These are phyloP conservation scores for Bufo bufo DNA, from an alignment of 2,113 vertebrate species.

Conservation along the genomic window DNA sequence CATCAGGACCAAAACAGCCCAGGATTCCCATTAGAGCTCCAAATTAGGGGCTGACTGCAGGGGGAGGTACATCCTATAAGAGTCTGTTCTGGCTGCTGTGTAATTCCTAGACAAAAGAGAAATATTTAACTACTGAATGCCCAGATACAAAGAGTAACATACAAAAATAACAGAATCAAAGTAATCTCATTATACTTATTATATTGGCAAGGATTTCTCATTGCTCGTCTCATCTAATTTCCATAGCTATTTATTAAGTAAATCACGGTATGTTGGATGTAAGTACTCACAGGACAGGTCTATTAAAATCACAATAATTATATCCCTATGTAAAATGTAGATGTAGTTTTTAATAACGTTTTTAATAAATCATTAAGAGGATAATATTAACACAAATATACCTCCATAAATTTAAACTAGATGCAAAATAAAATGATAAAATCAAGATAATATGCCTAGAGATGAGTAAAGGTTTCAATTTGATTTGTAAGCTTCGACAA, in stretches of 20 bases:
- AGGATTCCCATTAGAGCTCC: constrained; percentile 56
- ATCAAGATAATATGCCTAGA: too few relatives aligned
- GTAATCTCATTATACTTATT: not conserved
- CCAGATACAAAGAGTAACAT: not conserved
- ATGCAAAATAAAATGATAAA: too few relatives aligned
- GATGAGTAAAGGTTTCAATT: too few relatives aligned
- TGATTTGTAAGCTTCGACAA: too few relatives aligned
- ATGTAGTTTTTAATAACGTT: too few relatives aligned
- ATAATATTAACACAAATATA: too few relatives aligned
- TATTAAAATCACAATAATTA: too few relatives aligned
- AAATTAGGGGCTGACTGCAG: constrained; percentile 55
- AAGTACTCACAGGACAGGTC: too few relatives aligned
- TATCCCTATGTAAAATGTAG: too few relatives aligned
- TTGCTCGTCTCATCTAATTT: not conserved
- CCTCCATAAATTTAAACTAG: too few relatives aligned
- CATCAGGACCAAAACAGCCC: constrained; percentile 55
- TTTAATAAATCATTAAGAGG: too few relatives aligned
- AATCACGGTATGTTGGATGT: too few relatives aligned
- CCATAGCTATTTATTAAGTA: not conserved
- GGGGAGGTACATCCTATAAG: constrained; percentile 33
- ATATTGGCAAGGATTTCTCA: not conserved
- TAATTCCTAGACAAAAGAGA: constrained; percentile 30
- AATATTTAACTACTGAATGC: constrained; percentile 34
- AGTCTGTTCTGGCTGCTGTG: constrained; percentile 46
- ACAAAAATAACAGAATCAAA: not conserved